Base-by-base conservation (phyloP, 2,888 invertebrate species). In the Hirtodrosophila duncani region DNA sequence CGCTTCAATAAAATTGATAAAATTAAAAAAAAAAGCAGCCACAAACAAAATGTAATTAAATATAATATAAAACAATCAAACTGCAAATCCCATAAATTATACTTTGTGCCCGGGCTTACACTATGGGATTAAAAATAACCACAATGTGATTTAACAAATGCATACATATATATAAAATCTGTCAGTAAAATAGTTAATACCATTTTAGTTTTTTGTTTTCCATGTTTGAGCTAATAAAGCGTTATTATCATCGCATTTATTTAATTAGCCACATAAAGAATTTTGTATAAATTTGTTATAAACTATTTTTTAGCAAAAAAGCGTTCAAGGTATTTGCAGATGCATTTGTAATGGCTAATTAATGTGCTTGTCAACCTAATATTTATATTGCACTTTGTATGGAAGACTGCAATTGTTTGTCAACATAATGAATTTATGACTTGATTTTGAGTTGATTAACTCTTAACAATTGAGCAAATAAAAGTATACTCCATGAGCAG, bases 71-170 rank as follows among this genome's bases (percentile, higher is more conserved):
- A 72, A 69, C 66, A 77, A 72, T 71, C 62, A 63, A 55, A 68
- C 62, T 56, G 44, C 62, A 70, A 57, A 77, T 72, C 60, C 60
- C 63, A 77, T 72, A 72, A 71, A 71, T 77, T 77, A 68, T 68
- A 71, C 31, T 51, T 56, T 29, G 21, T 33, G 26, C 37, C 53
- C 50, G 55, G 61, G 23, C 53, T 43, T 23, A 52, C 8, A 45
- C 37, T 53, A 36, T 43, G 6, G 21, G 14, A 49, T 39, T 50
- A 48, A 46, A 34, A 14, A 34, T 33, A 34, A 34, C 17, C 3
- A 3, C 6, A 5, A 9, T 14, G 31, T 11, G 23, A 30, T 41
- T 39, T 46, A 52, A 53, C 4, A 20, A 20, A 20, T 20, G 7
- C 5, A 4, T n/a, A 26, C 3, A 3, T 50, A 24, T 39, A 41